phyloP scores from a whole-genome alignment of 2,113 vertebrate genomes.

The Xenopus borealis region DNA sequence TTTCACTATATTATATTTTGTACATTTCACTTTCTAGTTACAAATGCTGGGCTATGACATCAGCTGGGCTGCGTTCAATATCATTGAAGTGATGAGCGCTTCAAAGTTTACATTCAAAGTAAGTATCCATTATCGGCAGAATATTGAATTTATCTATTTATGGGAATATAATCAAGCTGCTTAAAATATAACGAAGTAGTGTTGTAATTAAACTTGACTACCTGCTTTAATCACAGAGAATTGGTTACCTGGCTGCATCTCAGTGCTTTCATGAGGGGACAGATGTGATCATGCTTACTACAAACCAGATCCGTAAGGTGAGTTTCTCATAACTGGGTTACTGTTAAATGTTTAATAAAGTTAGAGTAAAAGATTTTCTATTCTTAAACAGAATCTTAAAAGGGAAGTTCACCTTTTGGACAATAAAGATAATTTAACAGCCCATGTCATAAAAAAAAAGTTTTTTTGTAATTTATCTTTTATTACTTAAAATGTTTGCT shows the following conservation, averaged over 20 bases:
- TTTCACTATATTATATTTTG: no score
- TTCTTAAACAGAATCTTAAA: no score
- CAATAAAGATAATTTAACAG: no score
- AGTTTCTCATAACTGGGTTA: conserved; percentile 15
- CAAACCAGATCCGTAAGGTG: conserved; percentile 98
- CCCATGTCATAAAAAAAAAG: no score
- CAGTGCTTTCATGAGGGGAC: conserved; percentile 98
- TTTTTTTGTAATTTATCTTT: no score
- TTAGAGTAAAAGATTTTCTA: no score
- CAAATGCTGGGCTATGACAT: conserved; percentile 98
- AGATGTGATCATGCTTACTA: conserved; percentile 97
- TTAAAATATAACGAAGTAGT: neutral
- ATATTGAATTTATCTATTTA: neutral
- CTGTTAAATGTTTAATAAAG: no score
- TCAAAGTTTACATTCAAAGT: conserved; percentile 99
- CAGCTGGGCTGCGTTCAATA: conserved; percentile 98
- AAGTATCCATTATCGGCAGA: conserved; percentile 32
- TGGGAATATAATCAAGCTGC: neutral
- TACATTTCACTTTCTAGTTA: conserved; percentile 66
- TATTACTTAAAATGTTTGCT: no score
- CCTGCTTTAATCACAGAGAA: conserved; percentile 66
- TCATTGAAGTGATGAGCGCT: conserved; percentile 98
- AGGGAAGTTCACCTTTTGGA: no score
- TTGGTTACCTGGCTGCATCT: conserved; percentile 93
- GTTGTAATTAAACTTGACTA: no score